Evolutionary conservation across 2,888 invertebrate genomes (phyloP).

Genomic region (Hylaea fasciaria): DNA sequence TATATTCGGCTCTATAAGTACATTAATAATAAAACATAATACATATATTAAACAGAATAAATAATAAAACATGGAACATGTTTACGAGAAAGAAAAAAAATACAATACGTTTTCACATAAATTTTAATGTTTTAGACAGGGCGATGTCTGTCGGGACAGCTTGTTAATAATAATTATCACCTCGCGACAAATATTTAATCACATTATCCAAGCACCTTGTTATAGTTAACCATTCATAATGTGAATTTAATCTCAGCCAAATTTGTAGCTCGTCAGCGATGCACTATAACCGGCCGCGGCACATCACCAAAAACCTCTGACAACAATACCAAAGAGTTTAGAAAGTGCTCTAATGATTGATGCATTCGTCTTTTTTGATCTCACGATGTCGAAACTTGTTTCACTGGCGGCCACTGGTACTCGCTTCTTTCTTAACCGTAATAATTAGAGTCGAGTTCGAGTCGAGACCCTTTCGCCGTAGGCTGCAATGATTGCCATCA

Average conservation of each 20-base stretch:
- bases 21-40: too few species aligned
- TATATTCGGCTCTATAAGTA: too few species aligned
- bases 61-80: too few species aligned
- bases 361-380: conserved; percentile 65
- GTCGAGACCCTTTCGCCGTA: conserved; percentile 47
- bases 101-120: too few species aligned
- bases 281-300: conserved; percentile 26
- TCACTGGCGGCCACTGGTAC: conserved; percentile 35
- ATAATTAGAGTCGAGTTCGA: conserved; percentile 29
- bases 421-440: conserved; percentile 41
- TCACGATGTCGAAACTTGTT: conserved; percentile 70
- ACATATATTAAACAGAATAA: too few species aligned
- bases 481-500: conserved; percentile 55
- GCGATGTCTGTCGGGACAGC: too few species aligned
- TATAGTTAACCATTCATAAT: background rate
- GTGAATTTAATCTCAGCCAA: conserved; percentile 28
- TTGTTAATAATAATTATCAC: too few species aligned
- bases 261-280: conserved; percentile 4
- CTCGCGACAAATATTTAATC: too few species aligned
- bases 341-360: conserved; percentile 76
- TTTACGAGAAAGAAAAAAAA: too few species aligned
- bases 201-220: too few species aligned
- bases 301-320: conserved; percentile 35
- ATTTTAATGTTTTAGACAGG: too few species aligned
- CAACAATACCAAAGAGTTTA: conserved; percentile 66